Evolutionary conservation across 37 sponge, comb jelly and placozoan genomes (phyloP), one percentile per base, ranked within the genome.

Genomic region (Chondrilla cf. caribensis): DNA sequence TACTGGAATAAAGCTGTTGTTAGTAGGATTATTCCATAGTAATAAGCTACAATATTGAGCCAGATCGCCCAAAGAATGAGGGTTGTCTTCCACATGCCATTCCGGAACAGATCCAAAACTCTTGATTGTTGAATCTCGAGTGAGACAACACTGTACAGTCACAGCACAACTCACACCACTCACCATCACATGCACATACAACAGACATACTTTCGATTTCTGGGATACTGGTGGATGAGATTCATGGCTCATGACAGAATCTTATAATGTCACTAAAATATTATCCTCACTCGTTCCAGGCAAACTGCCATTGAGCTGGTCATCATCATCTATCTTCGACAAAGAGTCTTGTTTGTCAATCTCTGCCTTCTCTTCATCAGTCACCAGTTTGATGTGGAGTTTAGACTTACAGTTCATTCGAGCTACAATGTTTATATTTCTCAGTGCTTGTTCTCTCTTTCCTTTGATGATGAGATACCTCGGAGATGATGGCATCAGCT

Each of bases 1-100:
- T 85, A 85, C 55, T 78, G 67, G 79, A 85, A 85, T 6, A 85
- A 33, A 28, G 60, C 68, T 43, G 85, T 85, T n/a, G 79, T 85
- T 14, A 85, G 29, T 18, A 85, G 68, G 5, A 78, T 78, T 0
- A 62, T 70, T 0, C 85, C 85, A 26, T 85, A 85, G 67, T 85
- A 85, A 37, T 73, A 73, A 40, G 76, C 41, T 3, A 40, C 47
- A 14, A 60, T 2, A 11, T 37, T 33, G 31, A 58, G 62, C 81
- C 81, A 80, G 11, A 80, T 60, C 35, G 19, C 18, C 81, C 81
- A 80, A 11, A 80, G 25, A 14, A 80, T n/a, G 22, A 80, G 9
- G 37, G 81, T 80, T 36, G 81, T 59, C 43, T 80, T 80, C 81
- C 81, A 80, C 81, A 58, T 60, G 1, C 81, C 81, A 58, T 80